Evolutionary conservation across 1,140 invertebrate species (phyloP), one percentile per base, ranked within the genome.

Genomic region (Brachionus rotundiformis): DNA sequence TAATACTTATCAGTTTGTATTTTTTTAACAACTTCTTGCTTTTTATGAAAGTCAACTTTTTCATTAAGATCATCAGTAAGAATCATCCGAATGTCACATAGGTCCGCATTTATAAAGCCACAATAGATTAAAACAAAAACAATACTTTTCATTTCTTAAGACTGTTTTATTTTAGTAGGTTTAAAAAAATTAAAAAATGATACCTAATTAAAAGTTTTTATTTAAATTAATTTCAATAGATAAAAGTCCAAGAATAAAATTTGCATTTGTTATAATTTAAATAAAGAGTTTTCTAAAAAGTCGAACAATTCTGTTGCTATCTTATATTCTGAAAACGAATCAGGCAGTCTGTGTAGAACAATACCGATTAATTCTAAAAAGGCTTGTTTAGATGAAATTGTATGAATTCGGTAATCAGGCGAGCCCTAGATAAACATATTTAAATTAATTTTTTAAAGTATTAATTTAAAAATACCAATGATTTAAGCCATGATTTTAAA

Each of bases 401-500:
- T 59, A 41, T 79, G 23, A 59, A 79, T 79, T 36, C 47, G 25
- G 25, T 79, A 79, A 31, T 79, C 76, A 33, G 76, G 31, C 3
- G 47, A 8, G 3, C 76, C 76, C 76, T 79, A 36, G 4, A 59
- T 54, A 59, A 47, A 47, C 25, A 79, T n/a, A 59, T 16, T 6
- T 3, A 41, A 13, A 27, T 75, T 44, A n/a, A 75, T 39, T 39
- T 3, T 10, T 19, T 27, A 16, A 6, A 75, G n/a, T 27, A 16
- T 27, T 8, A 75, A 33, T 11, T 54, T 36, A 59, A 36, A 63
- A 59, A 49, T 33, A 79, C 76, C 29, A 79, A 25, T 59, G 76
- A 79, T 79, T 59, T 79, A 4, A 79, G 47, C 76, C 76, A 79
- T 11, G 76, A 79, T 11, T 79, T 79, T 8, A 79, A n/a, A 79